Conservation (phyloP, 2,888 invertebrate species). For the Archips xylosteana region DNA sequence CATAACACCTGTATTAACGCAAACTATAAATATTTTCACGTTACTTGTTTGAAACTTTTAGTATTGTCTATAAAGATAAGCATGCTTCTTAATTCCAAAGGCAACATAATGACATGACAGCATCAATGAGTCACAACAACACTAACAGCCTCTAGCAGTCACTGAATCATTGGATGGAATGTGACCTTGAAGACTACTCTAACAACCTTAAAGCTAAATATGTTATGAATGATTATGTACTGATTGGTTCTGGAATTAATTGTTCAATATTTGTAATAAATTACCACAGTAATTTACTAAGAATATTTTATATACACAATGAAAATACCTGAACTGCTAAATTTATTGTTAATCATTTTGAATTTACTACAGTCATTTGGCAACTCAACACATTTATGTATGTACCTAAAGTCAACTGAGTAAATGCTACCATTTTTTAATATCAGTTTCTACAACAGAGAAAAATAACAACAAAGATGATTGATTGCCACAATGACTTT, state of each 20-base stretch:
- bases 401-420: too few relatives aligned
- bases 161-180: conserved; percentile 62
- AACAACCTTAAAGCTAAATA: conserved; percentile 15
- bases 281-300: too few relatives aligned
- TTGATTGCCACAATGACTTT: too few relatives aligned
- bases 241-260: background rate
- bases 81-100: background rate
- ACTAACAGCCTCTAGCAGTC: conserved; percentile 50
- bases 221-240: background rate
- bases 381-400: too few relatives aligned
- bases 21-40: background rate
- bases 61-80: background rate
- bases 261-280: background rate
- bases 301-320: background rate
- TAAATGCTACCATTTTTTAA: too few relatives aligned
- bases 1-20: too few relatives aligned
- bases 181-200: conserved; percentile 53
- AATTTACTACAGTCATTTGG: too few relatives aligned
- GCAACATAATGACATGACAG: conserved; percentile 47
- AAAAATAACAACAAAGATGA: too few relatives aligned
- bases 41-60: background rate
- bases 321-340: background rate
- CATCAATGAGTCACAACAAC: conserved; percentile 62
- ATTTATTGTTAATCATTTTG: too few relatives aligned
- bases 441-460: too few relatives aligned